Evolutionary conservation across 2,113 vertebrate species (phyloP).

Genomic region (Callorhinus ursinus): DNA sequence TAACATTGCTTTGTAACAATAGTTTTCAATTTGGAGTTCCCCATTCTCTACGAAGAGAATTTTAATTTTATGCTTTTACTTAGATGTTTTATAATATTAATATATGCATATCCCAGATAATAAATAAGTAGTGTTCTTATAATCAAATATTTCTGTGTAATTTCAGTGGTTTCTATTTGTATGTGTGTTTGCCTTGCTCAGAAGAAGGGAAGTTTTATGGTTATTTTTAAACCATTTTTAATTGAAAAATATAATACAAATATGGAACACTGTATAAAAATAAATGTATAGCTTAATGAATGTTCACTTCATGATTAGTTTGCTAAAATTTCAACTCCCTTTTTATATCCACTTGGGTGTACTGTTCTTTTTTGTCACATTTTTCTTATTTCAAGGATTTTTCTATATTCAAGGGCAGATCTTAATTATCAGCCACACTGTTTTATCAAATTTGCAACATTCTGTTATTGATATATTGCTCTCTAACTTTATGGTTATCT

Average conservation of each 20-base stretch:
- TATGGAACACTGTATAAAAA: background rate
- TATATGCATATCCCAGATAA: background rate
- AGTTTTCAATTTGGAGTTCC: background rate
- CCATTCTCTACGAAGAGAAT: background rate
- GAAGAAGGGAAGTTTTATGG: background rate
- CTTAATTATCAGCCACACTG: background rate
- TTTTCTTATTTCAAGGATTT: background rate
- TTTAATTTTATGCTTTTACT: slow-evolving; percentile 1
- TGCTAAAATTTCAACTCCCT: slow-evolving; percentile 1
- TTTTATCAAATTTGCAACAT: slow-evolving; percentile 34
- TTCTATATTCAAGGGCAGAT: background rate
- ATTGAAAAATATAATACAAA: slow-evolving; percentile 21
- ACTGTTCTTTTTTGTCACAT: background rate
- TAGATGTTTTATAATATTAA: background rate
- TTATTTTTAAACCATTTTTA: background rate
- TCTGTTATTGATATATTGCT: background rate
- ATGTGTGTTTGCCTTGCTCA: slow-evolving; percentile 22
- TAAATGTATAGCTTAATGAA: background rate
- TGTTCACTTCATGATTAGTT: background rate
- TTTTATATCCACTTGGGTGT: background rate
- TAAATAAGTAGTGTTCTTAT: background rate
- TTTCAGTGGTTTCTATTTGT: background rate
- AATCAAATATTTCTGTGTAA: background rate
- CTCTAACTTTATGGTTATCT: background rate
- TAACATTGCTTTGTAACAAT: background rate